Percentiles rank a stretch among this genome's conserved stretches.
Conservation (phyloP, 2,113 vertebrate genomes). For the Tor tambroides region DNA sequence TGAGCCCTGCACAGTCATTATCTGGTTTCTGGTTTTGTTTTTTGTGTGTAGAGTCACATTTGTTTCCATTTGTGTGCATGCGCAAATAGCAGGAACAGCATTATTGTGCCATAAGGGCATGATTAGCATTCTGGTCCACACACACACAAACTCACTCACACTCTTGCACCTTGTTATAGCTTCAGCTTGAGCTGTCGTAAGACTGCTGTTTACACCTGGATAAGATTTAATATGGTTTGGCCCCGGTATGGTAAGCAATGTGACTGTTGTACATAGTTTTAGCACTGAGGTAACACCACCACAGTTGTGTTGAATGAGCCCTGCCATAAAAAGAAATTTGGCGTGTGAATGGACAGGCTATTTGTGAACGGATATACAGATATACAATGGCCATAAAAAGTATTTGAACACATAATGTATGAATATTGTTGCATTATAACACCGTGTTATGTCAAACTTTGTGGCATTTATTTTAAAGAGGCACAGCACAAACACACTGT, state of each 20-base stretch:
- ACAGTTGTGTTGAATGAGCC: neutral
- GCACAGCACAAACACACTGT: neutral
- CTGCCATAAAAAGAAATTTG: neutral
- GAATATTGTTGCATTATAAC: neutral
- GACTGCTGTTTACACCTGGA: neutral
- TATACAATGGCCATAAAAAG: neutral
- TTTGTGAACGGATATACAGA: neutral
- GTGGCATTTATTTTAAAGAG: neutral
- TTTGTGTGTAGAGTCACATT: constrained; percentile 30
- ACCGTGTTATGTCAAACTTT: neutral
- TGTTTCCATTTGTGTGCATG: constrained; percentile 42
- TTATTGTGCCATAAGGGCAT: constrained; percentile 19
- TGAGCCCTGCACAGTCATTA: neutral
- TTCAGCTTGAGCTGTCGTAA: neutral
- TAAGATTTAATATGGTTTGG: neutral
- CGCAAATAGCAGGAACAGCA: constrained; percentile 6
- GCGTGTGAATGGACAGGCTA: neutral
- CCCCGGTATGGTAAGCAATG: neutral
- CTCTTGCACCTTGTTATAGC: neutral
- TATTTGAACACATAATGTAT: neutral
- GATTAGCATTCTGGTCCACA: constrained; percentile 3
- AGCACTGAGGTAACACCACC: neutral
- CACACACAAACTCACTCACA: neutral
- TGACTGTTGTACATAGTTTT: neutral
- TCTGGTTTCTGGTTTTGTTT: constrained; percentile 36